Evolutionary conservation across 2,888 invertebrate species (phyloP).

Genomic region (Noctua fimbriata): DNA sequence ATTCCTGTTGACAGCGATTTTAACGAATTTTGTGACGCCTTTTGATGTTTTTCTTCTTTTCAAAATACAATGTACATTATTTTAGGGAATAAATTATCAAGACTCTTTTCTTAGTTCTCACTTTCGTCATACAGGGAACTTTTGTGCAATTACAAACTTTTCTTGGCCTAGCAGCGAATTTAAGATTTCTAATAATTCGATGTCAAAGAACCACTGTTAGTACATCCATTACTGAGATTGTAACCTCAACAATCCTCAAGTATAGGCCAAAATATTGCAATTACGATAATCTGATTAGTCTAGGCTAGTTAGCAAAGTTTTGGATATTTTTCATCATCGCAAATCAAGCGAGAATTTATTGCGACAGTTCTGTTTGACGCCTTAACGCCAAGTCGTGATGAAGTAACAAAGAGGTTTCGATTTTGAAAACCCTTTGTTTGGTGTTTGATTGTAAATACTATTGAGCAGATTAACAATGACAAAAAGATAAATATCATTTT

Average conservation of each 20-base stretch:
- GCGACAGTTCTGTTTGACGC: conserved; percentile 47
- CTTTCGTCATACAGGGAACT: neutral
- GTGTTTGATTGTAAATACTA: conserved; percentile 1
- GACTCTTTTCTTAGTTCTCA: neutral
- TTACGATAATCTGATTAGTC: conserved; percentile 59
- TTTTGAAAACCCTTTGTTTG: conserved; percentile 43
- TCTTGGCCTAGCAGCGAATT: neutral
- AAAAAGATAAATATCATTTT: neutral
- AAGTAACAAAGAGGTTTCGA: conserved; percentile 36
- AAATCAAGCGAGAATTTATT: conserved; percentile 63
- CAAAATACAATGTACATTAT: too few species aligned
- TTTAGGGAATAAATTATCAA: too few species aligned
- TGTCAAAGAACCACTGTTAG: neutral
- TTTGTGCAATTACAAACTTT: neutral
- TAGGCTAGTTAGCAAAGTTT: conserved; percentile 57
- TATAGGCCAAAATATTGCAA: conserved; percentile 46
- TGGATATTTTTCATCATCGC: conserved; percentile 61
- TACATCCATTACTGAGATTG: neutral
- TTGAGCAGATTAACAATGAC: neutral
- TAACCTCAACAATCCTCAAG: conserved; percentile 30
- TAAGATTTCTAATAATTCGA: neutral
- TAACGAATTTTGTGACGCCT: too few species aligned
- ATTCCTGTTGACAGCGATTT: too few species aligned
- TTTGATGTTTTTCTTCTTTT: too few species aligned
- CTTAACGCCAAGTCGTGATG: conserved; percentile 32